Evolutionary conservation across 2,797 vertebrate species (phyloP).

Genomic region (Sphenopsis melanotis): DNA sequence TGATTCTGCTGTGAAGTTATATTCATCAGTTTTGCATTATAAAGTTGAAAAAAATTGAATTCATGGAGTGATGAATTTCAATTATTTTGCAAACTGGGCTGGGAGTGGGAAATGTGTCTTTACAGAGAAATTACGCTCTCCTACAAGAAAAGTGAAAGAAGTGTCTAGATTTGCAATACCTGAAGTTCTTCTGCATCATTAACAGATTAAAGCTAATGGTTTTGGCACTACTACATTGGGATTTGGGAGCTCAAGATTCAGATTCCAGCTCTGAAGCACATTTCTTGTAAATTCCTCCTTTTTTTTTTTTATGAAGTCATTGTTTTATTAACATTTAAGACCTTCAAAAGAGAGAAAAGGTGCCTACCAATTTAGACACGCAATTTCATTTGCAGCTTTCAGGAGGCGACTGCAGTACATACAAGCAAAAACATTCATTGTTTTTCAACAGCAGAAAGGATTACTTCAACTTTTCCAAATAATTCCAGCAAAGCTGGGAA

Average conservation of each 20-base stretch:
- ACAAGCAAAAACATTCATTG: not conserved
- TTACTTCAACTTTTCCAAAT: not conserved
- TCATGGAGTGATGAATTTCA: not conserved
- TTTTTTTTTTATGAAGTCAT: not conserved
- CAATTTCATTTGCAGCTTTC: not conserved
- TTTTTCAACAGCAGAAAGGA: not conserved
- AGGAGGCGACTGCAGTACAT: not conserved
- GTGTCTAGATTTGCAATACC: not conserved
- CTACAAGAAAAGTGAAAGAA: not conserved
- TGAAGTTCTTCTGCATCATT: not conserved
- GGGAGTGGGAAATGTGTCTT: not conserved
- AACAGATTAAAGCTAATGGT: not conserved
- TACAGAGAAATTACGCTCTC: not conserved
- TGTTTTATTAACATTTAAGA: not conserved
- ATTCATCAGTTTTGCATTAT: not conserved
- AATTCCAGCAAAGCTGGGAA: not conserved
- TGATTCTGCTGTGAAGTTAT: not conserved
- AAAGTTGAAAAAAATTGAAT: not conserved
- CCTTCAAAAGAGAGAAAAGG: not conserved
- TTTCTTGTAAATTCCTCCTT: not conserved
- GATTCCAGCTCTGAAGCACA: not conserved
- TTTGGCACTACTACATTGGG: not conserved
- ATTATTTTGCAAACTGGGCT: not conserved
- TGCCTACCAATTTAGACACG: not conserved
- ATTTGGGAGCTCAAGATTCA: not conserved